These are phyloP conservation scores for Tachina fera DNA, from an alignment of 2,888 invertebrate species.

Conservation along the genomic window DNA sequence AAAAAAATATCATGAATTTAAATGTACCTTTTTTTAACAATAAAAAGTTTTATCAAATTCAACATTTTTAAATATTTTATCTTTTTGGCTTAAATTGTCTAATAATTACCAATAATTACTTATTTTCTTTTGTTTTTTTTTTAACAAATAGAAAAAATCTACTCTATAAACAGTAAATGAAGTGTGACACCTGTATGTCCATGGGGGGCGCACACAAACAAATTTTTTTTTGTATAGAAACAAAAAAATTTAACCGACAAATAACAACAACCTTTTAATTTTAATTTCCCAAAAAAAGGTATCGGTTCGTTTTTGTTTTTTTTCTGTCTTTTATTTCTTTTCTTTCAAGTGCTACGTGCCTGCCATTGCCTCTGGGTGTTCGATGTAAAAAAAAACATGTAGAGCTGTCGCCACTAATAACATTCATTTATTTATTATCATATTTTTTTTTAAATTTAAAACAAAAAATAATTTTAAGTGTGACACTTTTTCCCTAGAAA, in stretches of 20 bases:
- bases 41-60: neutral
- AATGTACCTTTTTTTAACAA: constrained; percentile 5
- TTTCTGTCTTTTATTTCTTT: neutral
- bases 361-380: constrained; percentile 45
- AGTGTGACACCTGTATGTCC: constrained; percentile 66
- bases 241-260: constrained; percentile 38
- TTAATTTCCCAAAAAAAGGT: constrained; percentile 48
- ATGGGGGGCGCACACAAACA: constrained; percentile 54
- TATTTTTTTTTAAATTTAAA: constrained; percentile 1
- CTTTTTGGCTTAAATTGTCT: constrained; percentile 39
- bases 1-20: neutral
- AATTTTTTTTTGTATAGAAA: neutral
- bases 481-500: constrained; percentile 48
- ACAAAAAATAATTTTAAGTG: constrained; percentile 20
- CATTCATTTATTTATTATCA: constrained; percentile 32
- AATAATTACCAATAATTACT: constrained; percentile 62
- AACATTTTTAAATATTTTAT: neutral
- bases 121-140: constrained; percentile 21
- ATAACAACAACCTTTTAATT: constrained; percentile 36
- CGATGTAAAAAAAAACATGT: constrained; percentile 56
- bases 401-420: constrained; percentile 69
- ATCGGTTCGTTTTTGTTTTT: constrained; percentile 9
- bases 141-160: constrained; percentile 17
- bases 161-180: constrained; percentile 61
- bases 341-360: constrained; percentile 18